Base-by-base conservation (phyloP, 2,888 invertebrate genomes). In the Epinotia nisella region DNA sequence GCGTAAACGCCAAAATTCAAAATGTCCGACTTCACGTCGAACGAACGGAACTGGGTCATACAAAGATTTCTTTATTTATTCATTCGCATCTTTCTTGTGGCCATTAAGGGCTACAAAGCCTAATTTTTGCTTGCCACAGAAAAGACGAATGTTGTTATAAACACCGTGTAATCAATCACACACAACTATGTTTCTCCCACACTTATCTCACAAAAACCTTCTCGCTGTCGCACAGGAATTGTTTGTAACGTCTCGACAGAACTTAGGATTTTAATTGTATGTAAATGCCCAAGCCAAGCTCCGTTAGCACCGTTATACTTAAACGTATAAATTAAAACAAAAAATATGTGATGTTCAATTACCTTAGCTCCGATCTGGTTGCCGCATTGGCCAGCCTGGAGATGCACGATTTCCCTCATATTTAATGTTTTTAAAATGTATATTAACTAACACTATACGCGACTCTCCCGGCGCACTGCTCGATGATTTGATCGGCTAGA, bases 341-440 rank as follows among this genome's bases (percentile, higher is more conserved):
- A 24, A 39, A 64, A 11, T 35, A 9, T 35, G 29, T 17, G 24
- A 29, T 35, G 1, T 49, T 21, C 29, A 3, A 71, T 86, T 83
- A 94, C 94, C 91, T 93, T 94, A 83, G 94, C 93, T 90, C 97
- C 97, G 86, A 97, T 97, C 93, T 97, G 97, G 94, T 97, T 97
- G 78, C 97, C 97, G 93, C 97, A 97, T 88, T 97, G 97, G 83
- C 97, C 97, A 85, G 96, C 96, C 88, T 97, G 97, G 77, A 97
- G 90, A 84, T 97, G 97, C 80, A 97, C 96, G 90, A 97, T 97
- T 95, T 97, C 97, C 93, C 97, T 95, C 97, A 97, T 97, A 83
- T 93, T 94, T 81, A 66, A 68, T 60, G 64, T 81, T 83, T 41
- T 78, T 81, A 84, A 87, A 90, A 89, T 91, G 82, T 89, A 88